These are phyloP conservation scores for Anguilla rostrata DNA, from an alignment of 2,113 vertebrate species.

Conservation along the genomic window DNA sequence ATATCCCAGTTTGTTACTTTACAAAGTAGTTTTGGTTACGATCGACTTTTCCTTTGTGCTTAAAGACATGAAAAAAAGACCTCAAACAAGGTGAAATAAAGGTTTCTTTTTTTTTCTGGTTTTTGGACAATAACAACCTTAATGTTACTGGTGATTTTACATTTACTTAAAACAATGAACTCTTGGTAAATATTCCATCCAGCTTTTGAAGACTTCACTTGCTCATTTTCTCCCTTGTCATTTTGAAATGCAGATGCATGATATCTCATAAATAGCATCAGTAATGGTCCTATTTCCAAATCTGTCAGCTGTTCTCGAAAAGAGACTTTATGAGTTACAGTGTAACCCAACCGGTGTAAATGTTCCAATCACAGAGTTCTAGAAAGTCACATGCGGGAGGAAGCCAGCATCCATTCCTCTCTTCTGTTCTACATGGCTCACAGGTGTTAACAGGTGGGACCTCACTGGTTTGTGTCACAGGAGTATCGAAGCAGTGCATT, in stretches of 20 bases:
- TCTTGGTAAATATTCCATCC: neutral
- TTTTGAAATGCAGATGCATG: neutral
- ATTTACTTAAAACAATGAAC: conserved; percentile 1
- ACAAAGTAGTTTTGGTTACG: neutral
- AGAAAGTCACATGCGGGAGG: neutral
- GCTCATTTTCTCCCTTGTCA: conserved; percentile 3
- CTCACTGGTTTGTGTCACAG: neutral
- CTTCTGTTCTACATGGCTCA: neutral
- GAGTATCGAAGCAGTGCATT: neutral
- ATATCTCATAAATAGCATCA: neutral
- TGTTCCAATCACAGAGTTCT: neutral
- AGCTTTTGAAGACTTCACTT: neutral
- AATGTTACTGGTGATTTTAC: neutral
- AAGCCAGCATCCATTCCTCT: neutral
- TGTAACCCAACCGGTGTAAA: neutral
- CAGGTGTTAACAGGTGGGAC: neutral
- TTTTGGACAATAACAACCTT: neutral
- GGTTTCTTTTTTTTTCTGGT: neutral
- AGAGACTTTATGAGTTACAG: neutral
- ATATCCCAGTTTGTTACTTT: neutral
- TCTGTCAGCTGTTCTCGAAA: neutral
- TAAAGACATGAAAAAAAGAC: neutral
- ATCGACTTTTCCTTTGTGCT: neutral
- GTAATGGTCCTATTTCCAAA: neutral
- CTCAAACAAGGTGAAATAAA: neutral